Evolutionary conservation across 2,888 invertebrate species (phyloP), one percentile per base, ranked within the genome.

Genomic region (Pycnomerus fuliginosus): DNA sequence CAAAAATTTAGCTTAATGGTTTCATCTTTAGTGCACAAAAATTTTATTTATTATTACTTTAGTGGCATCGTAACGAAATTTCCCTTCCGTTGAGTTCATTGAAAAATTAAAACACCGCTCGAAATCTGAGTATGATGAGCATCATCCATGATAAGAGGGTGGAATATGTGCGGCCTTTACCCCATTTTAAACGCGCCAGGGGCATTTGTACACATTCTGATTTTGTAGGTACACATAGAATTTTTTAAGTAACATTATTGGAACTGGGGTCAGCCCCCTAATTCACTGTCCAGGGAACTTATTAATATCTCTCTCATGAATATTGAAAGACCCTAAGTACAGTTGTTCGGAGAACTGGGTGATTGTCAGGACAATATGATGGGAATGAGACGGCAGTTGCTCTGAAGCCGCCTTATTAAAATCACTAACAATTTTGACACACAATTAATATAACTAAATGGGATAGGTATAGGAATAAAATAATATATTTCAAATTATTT

Each of bases 1-100:
- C 60, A 57, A 58, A 56, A 59, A 65, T 52, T 52, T 52, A 48
- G 53, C 50, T 46, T 55, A 60, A 62, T 58, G 53, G 53, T 28
- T 10, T 28, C 14, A 15, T 16, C 5, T 20, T 20, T 8, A 20
- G 5, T 20, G 20, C 5, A 7, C 5, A 7, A 27, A 10, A 27
- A 11, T 27, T 16, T 28, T 7, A 16, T 11, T 25, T 30, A 17
- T 10, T 30, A 12, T 2, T 13, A 12, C 14, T 31, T n/a, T 13
- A 20, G 13, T 28, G 17, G 23, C 16, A 16, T 24, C 27, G 11
- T 22, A 22, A 35, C 16, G 27, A 16, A 38, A 15, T 24, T 20
- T 34, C 34, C 33, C 27, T 12, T 28, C 28, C 8, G 20, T 29
- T 30, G 10, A 22, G 17, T 8, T 27, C 34, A 28, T 34, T 32